Base-by-base conservation (phyloP, 2,888 invertebrate species). In the Perizoma affinitatum region DNA sequence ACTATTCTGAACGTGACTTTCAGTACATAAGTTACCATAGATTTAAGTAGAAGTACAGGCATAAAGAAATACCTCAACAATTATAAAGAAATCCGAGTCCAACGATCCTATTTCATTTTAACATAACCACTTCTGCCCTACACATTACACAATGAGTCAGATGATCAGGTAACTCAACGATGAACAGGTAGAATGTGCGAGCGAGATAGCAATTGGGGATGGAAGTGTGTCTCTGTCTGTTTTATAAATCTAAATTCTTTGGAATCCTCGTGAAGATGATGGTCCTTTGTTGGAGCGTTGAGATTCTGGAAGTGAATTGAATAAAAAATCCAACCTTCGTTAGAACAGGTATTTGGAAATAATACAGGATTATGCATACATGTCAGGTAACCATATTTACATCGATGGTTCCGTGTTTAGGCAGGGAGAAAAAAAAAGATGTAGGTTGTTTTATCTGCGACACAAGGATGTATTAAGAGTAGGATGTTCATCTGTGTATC, bases 131-230 rank as follows among this genome's bases (percentile, higher is more conserved):
- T 59, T 60, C 10, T 54, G 54, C 40, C 11, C 42, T 38, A 10
- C n/a, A 54, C 50, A 51, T 54, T 60, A 60, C 58, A 52, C 59
- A 59, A 41, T 59, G 59, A 59, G 35, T 59, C 54, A 54, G 43
- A 42, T 35, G 43, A 48, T 41, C 62, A 62, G 58, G 56, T 63
- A 58, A 36, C 11, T 10, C 54, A 44, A 58, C 54, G 42, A 56
- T 44, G 58, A 60, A 54, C 67, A 65, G 67, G 67, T 67, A 67
- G 58, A 50, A 41, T 54, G 71, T 63, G 71, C 66, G 70, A 75
- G 58, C n/a, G 72, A 73, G 73, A 74, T 42, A 41, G 43, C 49
- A 47, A 22, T 22, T 22, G 22, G 10, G 46, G 47, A 41, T 41
- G 10, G 9, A 9, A 7, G 36, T n/a, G 58, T 45, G 33, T 60